Conservation (phyloP, 2,888 invertebrate species). For the Vannuccia rotundouncinata region DNA sequence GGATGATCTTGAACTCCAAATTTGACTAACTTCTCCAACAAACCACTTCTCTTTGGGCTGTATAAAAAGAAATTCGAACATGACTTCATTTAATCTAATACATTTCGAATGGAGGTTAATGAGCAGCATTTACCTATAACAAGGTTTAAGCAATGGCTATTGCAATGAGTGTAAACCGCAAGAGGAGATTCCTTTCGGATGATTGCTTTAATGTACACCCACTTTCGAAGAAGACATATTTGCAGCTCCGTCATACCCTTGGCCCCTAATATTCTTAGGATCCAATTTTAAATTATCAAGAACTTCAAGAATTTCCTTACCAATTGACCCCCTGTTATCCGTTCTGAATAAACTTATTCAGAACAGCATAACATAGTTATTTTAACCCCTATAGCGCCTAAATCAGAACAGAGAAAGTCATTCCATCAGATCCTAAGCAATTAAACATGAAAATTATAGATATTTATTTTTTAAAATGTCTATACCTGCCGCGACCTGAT, state of each 20-base stretch:
- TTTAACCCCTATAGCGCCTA: too few relatives aligned
- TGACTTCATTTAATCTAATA: background rate
- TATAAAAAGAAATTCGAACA: background rate
- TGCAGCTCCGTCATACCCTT: conserved; percentile 32
- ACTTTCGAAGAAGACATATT: conserved; percentile 17
- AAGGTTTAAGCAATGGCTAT: background rate
- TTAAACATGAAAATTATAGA: too few relatives aligned
- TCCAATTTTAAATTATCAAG: background rate
- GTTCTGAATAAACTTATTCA: too few relatives aligned
- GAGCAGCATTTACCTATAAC: background rate
- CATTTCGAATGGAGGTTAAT: background rate
- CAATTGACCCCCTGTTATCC: background rate
- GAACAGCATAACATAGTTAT: too few relatives aligned
- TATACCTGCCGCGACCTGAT: too few relatives aligned
- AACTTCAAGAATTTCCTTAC: background rate
- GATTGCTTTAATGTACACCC: conserved; percentile 10
- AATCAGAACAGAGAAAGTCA: too few relatives aligned
- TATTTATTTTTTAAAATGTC: too few relatives aligned
- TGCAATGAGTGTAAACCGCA: conserved; percentile 27
- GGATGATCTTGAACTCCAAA: background rate
- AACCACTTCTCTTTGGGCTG: background rate
- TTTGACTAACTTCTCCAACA: background rate
- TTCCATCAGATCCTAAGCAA: too few relatives aligned
- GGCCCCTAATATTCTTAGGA: conserved; percentile 22
- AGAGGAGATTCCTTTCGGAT: conserved; percentile 17